Evolutionary conservation across 2,888 invertebrate genomes (phyloP).

Genomic region (Parnassius apollo): DNA sequence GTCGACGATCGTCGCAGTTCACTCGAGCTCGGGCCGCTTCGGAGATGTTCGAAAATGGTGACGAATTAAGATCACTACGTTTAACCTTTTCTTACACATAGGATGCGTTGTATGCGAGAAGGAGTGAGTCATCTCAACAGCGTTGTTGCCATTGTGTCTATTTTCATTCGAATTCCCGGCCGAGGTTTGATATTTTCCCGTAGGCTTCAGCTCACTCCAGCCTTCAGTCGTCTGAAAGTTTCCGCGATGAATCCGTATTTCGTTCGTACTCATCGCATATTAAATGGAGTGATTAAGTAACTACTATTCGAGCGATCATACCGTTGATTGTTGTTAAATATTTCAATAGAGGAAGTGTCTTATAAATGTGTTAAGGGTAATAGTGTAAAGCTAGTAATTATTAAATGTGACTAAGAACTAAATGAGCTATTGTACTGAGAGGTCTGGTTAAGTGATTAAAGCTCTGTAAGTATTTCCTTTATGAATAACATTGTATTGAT

Average conservation of each 20-base stretch:
- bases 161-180: conserved; percentile 66
- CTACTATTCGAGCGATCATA: conserved; percentile 40
- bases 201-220: conserved; percentile 55
- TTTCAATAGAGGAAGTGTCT: conserved; percentile 34
- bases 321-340: conserved; percentile 39
- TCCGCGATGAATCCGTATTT: conserved; percentile 41
- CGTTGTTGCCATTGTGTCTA: conserved; percentile 41
- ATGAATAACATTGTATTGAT: conserved; percentile 48
- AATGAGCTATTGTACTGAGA: conserved; percentile 25
- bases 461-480: conserved; percentile 49
- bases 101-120: conserved; percentile 48
- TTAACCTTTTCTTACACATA: conserved; percentile 57
- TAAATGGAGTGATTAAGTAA: conserved; percentile 71
- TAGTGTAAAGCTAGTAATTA: conserved; percentile 29
- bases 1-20: conserved; percentile 40
- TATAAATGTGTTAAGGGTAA: conserved; percentile 33
- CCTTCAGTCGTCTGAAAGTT: conserved; percentile 64
- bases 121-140: conserved; percentile 42
- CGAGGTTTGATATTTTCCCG: conserved; percentile 74
- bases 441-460: conserved; percentile 38
- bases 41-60: conserved; percentile 33
- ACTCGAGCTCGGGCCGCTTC: conserved; percentile 47
- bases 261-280: conserved; percentile 39
- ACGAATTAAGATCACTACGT: conserved; percentile 33
- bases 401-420: conserved; percentile 30